Conservation (phyloP, 2,888 invertebrate species). For the Harpalus rufipes region DNA sequence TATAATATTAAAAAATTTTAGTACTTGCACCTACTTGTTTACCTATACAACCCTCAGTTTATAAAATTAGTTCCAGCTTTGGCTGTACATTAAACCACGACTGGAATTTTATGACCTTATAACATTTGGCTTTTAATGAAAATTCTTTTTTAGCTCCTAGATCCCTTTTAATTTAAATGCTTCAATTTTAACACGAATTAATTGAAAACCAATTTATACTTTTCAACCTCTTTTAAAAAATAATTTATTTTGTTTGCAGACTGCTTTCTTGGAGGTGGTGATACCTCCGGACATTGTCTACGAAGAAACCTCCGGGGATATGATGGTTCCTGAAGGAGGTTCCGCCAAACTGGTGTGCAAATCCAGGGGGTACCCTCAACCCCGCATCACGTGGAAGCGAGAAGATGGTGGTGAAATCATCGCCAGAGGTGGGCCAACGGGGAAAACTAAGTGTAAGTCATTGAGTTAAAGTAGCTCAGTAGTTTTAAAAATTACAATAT, state of each 20-base stretch:
- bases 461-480: no score
- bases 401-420: slow-evolving; percentile 92
- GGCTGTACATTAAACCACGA: no score
- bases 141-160: no score
- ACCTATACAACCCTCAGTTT: no score
- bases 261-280: slow-evolving; percentile 93
- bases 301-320: slow-evolving; percentile 94
- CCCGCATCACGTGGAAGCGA: slow-evolving; percentile 91
- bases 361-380: slow-evolving; percentile 90
- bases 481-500: no score
- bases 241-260: slow-evolving; percentile 77
- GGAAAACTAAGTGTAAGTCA: slow-evolving; percentile 85
- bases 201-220: not conserved
- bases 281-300: slow-evolving; percentile 94
- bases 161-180: no score
- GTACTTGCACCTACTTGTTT: no score
- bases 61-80: no score
- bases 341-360: slow-evolving; percentile 92
- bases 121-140: no score
- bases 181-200: no score
- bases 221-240: not conserved
- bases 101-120: no score
- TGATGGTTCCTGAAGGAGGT: slow-evolving; percentile 96
- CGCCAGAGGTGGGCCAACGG: slow-evolving; percentile 85
- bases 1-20: no score